Percentiles rank a stretch among this genome's conserved stretches.
Conservation (phyloP, 1,140 invertebrate species). For the Zaprionus capensis region DNA sequence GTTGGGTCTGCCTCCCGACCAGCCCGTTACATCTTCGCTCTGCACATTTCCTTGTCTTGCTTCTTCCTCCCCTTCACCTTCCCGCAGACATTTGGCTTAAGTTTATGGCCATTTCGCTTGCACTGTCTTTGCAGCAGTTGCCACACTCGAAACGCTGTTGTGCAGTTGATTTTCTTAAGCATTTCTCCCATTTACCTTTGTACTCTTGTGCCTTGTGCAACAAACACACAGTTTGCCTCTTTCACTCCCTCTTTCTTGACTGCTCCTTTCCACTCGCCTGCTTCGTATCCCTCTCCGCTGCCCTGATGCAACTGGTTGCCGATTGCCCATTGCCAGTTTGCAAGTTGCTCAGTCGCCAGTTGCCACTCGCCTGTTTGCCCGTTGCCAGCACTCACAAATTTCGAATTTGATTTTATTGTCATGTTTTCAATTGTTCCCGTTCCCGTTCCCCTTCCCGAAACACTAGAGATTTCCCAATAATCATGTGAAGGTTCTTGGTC, state of each 20-base stretch:
- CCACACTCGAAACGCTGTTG: slow-evolving; percentile 40
- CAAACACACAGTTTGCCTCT: slow-evolving; percentile 48
- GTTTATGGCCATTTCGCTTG: slow-evolving; percentile 78
- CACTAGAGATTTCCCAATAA: slow-evolving; percentile 64
- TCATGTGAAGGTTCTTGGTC: neutral
- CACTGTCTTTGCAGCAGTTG: slow-evolving; percentile 65
- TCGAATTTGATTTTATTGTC: slow-evolving; percentile 82
- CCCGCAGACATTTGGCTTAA: slow-evolving; percentile 67
- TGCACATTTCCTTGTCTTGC: neutral
- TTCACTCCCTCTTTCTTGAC: neutral
- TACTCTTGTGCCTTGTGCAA: slow-evolving; percentile 60
- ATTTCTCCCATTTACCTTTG: slow-evolving; percentile 80
- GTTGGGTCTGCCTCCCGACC: slow-evolving; percentile 49
- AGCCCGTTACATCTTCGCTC: neutral
- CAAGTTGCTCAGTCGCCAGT: slow-evolving; percentile 19
- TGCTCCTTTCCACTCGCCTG: slow-evolving; percentile 9
- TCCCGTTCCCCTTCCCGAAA: slow-evolving; percentile 42
- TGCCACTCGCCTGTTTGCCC: slow-evolving; percentile 20
- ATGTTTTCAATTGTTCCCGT: slow-evolving; percentile 77
- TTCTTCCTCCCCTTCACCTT: neutral
- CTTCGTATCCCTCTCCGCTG: neutral
- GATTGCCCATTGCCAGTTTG: slow-evolving; percentile 49
- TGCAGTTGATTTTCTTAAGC: slow-evolving; percentile 77
- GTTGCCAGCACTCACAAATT: slow-evolving; percentile 60
- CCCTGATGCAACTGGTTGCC: slow-evolving; percentile 76